Conservation (phyloP, 1,140 invertebrate species). For the Aphelinus certus region DNA sequence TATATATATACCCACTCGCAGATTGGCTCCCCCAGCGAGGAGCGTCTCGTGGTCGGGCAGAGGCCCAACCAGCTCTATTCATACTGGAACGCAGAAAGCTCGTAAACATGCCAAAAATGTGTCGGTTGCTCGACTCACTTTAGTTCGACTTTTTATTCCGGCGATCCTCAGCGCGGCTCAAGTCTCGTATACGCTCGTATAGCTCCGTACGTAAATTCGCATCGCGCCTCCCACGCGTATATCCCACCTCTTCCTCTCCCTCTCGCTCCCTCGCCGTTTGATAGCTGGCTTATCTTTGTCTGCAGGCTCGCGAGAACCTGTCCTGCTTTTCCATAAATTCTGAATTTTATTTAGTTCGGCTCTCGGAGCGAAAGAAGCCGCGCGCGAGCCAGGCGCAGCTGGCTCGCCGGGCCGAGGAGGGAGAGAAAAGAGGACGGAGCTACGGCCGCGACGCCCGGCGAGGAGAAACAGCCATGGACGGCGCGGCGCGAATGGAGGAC, state of each 20-base stretch:
- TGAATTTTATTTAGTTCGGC: slow-evolving; percentile 57
- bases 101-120: slow-evolving; percentile 40
- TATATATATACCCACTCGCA: no score
- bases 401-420: neutral
- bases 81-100: neutral
- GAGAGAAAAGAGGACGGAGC: neutral
- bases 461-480: neutral
- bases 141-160: slow-evolving; percentile 20
- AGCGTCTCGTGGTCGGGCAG: no score
- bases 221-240: neutral
- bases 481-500: slow-evolving; percentile 23
- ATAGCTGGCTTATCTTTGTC: slow-evolving; percentile 37
- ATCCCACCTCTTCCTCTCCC: neutral
- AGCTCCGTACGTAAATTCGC: slow-evolving; percentile 29
- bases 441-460: no score
- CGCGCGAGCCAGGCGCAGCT: neutral
- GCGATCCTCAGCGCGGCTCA: neutral
- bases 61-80: slow-evolving; percentile 17
- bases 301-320: slow-evolving; percentile 36
- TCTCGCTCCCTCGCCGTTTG: slow-evolving; percentile 2
- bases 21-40: no score
- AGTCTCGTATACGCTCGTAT: neutral
- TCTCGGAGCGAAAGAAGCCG: slow-evolving; percentile 12
- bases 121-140: slow-evolving; percentile 28
- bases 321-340: slow-evolving; percentile 61